Evolutionary conservation across 2,888 invertebrate species (phyloP).

Genomic region (Xestia c-nigrum): DNA sequence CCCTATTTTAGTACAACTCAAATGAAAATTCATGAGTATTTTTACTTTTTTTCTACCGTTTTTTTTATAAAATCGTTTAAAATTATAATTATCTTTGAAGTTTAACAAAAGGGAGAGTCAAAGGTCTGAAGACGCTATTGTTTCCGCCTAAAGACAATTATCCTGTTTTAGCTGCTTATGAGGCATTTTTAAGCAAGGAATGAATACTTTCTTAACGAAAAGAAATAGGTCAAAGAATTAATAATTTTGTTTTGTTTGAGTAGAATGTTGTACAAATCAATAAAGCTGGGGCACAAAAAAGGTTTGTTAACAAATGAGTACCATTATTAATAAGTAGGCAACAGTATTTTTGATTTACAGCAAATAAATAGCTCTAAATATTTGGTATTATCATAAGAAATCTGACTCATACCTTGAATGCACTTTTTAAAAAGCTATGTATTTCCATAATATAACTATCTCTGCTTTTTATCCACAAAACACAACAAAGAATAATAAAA

Average conservation of each 20-base stretch:
- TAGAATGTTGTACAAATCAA: slow-evolving; percentile 25
- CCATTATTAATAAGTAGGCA: background rate
- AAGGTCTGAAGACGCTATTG: slow-evolving; percentile 65
- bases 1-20: slow-evolving; percentile 72
- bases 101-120: slow-evolving; percentile 61
- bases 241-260: slow-evolving; percentile 34
- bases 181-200: slow-evolving; percentile 40
- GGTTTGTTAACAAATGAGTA: background rate
- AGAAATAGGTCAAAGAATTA: slow-evolving; percentile 43
- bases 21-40: slow-evolving; percentile 62
- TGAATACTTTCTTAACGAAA: slow-evolving; percentile 39
- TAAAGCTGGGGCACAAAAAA: slow-evolving; percentile 15
- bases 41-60: slow-evolving; percentile 19
- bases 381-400: background rate
- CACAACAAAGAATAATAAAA: background rate
- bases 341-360: background rate
- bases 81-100: slow-evolving; percentile 66
- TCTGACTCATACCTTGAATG: background rate
- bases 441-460: too few species aligned
- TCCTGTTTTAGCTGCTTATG: slow-evolving; percentile 59
- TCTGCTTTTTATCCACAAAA: background rate
- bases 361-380: background rate
- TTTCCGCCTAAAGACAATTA: slow-evolving; percentile 63
- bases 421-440: too few species aligned
- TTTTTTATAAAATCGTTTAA: slow-evolving; percentile 59